phyloP scores from a whole-genome alignment of 2,113 vertebrate species.

The Isurus oxyrinchus region DNA sequence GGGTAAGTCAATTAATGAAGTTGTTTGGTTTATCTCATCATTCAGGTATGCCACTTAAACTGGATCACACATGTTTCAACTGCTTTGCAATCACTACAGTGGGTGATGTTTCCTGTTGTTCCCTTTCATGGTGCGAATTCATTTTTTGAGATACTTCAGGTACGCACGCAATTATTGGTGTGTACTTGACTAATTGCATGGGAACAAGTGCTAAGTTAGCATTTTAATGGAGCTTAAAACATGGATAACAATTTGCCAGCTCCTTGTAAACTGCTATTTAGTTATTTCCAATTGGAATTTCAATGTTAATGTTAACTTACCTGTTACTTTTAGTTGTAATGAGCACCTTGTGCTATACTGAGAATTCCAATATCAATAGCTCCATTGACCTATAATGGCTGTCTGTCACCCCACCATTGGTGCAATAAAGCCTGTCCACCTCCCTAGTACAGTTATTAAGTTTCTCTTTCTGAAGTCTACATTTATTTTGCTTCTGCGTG shows the following conservation, averaged over 20 bases:
- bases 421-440: not conserved
- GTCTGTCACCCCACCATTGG: not conserved
- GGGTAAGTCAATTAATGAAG: slow-evolving; percentile 61
- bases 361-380: not conserved
- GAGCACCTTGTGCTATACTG: not conserved
- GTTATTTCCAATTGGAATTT: not conserved
- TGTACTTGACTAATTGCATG: not conserved
- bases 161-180: not conserved
- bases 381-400: not conserved
- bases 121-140: not conserved
- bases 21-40: not conserved
- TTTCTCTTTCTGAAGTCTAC: not conserved
- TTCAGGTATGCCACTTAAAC: not conserved
- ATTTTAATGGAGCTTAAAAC: not conserved
- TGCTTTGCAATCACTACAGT: not conserved
- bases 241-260: not conserved
- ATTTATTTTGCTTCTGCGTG: not conserved
- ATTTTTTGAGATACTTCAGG: not conserved
- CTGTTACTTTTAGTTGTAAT: not conserved
- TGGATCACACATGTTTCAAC: not conserved
- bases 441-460: not conserved
- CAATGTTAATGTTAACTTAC: not conserved
- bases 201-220: not conserved
- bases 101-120: not conserved
- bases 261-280: not conserved